Conservation (phyloP, 2,888 invertebrate species). For the Xestobium rufovillosum region DNA sequence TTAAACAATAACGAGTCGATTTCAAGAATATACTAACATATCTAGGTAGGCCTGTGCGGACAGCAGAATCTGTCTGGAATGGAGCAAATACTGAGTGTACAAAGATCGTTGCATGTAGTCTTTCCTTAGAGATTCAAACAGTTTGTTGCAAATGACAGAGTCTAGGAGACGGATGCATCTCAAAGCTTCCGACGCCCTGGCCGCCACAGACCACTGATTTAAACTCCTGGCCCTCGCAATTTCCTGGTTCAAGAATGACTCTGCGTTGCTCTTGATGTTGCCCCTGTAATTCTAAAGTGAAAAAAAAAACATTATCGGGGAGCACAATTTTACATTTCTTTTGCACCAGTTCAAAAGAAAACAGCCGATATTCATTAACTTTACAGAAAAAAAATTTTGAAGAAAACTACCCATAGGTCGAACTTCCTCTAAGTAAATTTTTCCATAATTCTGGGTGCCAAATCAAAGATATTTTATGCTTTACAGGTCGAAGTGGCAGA, state of each 20-base stretch:
- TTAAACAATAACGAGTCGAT: not conserved
- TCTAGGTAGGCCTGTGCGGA: conserved; percentile 65
- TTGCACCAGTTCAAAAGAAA: too few relatives aligned
- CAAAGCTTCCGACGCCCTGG: conserved; percentile 76
- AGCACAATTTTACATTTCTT: conserved; percentile 11
- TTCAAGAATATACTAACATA: conserved; percentile 42
- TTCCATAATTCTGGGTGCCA: too few relatives aligned
- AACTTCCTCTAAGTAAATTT: too few relatives aligned
- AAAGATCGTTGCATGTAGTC: conserved; percentile 72
- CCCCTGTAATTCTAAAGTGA: conserved; percentile 21
- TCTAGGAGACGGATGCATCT: conserved; percentile 67
- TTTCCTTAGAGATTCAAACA: conserved; percentile 64
- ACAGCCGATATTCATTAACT: too few relatives aligned
- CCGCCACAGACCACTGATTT: conserved; percentile 67
- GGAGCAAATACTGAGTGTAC: conserved; percentile 74
- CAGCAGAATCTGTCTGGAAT: conserved; percentile 73
- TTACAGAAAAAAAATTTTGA: too few relatives aligned
- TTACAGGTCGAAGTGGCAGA: too few relatives aligned
- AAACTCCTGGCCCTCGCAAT: conserved; percentile 76
- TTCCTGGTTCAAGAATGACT: conserved; percentile 64
- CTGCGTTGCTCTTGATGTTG: conserved; percentile 43
- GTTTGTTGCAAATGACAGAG: conserved; percentile 57
- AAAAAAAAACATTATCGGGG: conserved; percentile 11
- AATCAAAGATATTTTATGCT: too few relatives aligned
- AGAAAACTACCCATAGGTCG: too few relatives aligned